Conservation (phyloP, 2,113 vertebrate genomes). For the Edolisoma coerulescens region DNA sequence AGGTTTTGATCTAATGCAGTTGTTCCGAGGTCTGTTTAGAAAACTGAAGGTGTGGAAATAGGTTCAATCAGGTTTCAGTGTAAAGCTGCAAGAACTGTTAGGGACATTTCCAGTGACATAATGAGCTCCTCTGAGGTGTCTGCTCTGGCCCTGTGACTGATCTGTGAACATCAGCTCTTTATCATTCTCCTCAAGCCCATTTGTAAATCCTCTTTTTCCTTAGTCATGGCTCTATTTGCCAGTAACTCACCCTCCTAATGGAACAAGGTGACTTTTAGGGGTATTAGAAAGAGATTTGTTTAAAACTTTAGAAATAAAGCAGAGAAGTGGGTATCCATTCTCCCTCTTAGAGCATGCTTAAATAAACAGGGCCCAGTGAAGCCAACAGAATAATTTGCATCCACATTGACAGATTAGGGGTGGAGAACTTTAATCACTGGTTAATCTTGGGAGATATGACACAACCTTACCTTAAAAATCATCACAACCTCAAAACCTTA, state of each 20-base stretch:
- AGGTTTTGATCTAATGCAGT: not conserved
- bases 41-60: not conserved
- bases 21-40: not conserved
- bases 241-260: not conserved
- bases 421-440: not conserved
- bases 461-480: not conserved
- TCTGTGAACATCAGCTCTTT: not conserved
- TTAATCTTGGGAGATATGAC: not conserved
- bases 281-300: not conserved
- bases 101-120: not conserved
- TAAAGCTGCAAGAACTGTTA: not conserved
- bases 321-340: not conserved
- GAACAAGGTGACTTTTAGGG: not conserved
- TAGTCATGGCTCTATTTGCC: not conserved
- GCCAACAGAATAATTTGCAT: not conserved
- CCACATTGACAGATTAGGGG: not conserved
- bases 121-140: not conserved
- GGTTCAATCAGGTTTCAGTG: not conserved
- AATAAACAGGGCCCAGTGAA: not conserved
- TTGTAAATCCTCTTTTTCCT: not conserved
- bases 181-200: not conserved
- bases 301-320: not conserved
- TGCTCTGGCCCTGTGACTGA: not conserved
- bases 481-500: not conserved
- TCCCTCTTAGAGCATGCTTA: accelerated